Conservation (phyloP, 2,113 vertebrate genomes). For the Trachemys scripta region DNA sequence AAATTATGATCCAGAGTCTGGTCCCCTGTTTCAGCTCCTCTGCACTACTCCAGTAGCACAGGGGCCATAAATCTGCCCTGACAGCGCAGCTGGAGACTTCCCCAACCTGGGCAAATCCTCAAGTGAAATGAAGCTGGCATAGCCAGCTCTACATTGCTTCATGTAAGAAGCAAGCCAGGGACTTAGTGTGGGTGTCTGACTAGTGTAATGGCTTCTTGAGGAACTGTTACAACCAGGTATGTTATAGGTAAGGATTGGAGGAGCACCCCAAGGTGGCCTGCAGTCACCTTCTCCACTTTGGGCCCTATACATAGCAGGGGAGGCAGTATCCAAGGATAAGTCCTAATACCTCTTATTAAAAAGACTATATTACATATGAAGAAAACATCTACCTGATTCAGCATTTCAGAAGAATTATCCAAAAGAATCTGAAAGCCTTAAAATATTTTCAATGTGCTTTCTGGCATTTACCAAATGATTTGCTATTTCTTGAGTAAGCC, state of each 20-base stretch:
- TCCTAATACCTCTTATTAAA: background rate
- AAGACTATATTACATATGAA: background rate
- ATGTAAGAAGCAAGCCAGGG: background rate
- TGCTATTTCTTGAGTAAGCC: background rate
- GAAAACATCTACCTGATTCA: background rate
- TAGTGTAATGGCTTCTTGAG: background rate
- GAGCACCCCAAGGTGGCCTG: background rate
- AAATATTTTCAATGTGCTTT: background rate
- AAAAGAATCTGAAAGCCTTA: background rate
- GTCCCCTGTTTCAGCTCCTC: background rate
- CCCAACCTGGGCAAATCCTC: background rate
- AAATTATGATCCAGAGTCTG: background rate
- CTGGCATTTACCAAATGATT: background rate
- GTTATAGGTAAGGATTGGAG: background rate
- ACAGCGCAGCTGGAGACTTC: background rate
- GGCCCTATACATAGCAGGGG: background rate
- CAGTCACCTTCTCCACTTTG: background rate
- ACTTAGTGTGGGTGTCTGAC: background rate
- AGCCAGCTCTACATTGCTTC: background rate
- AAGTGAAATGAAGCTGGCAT: background rate
- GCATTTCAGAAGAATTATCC: background rate
- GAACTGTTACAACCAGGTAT: background rate
- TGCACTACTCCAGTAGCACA: background rate
- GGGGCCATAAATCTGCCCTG: background rate
- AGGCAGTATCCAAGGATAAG: background rate